Evolutionary conservation across 2,888 invertebrate genomes (phyloP), one percentile per base, ranked within the genome.

Genomic region (Lithophane semibrunnea): DNA sequence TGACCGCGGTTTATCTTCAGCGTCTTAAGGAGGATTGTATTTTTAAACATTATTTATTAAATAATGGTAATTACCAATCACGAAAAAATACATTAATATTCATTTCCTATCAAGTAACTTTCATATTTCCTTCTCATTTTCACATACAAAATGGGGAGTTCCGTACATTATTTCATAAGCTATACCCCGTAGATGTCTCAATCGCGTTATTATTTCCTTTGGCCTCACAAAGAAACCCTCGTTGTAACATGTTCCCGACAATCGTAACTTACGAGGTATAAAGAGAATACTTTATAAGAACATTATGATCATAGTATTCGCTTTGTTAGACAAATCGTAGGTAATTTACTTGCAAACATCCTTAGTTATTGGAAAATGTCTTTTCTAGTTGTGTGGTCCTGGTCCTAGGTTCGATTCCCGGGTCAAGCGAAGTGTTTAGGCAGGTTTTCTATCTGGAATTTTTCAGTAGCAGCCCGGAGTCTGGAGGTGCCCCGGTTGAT

Each of bases 211-310:
- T 79, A 61, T 70, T 80, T 76, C 37, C 47, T 72, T 69, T 80
- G 12, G 37, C 24, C 24, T 24, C 24, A 54, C 21, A 74, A 70
- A 77, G 49, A 54, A 58, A 74, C 63, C 16, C 58, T 61, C 21
- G 63, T 63, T 37, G 58, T 68, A 63, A 49, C 42, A 68, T 54
- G 52, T 64, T 47, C 70, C n/a, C 37, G n/a, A 60, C 68, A 68
- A 65, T 47, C 29, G 63, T 54, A 67, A 68, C 37, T 37, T 60
- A 72, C 24, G 21, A 8, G 8, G 54, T 60, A 71, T 58, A 82
- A 81, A 81, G 13, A 47, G 73, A 81, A 80, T 77, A 47, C 47
- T 73, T 70, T 67, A 77, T 54, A 52, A 63, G 61, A 47, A n/a
- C 61, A 58, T 69, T 56, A 76, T 37, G 13, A 60, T 75, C 37